phyloP scores from a whole-genome alignment of 2,888 invertebrate genomes.

The Linnaemya tessellans region DNA sequence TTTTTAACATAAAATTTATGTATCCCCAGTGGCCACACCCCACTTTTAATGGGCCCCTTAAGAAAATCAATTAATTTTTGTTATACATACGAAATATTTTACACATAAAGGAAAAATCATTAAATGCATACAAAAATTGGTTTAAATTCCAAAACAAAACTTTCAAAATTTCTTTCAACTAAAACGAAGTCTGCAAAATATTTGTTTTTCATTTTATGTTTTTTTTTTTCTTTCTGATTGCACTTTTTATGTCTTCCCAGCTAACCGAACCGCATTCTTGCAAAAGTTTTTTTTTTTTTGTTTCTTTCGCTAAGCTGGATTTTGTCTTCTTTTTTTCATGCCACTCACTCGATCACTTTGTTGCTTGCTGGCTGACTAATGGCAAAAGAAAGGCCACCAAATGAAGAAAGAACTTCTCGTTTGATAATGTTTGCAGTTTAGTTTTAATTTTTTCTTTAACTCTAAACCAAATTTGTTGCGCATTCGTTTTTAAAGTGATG shows the following conservation, averaged over 20 bases:
- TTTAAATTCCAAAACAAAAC: constrained; percentile 35
- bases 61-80: constrained; percentile 22
- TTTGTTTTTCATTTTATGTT: background rate
- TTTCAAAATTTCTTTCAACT: constrained; percentile 51
- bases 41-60: background rate
- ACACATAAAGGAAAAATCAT: background rate
- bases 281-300: constrained; percentile 1
- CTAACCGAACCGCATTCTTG: constrained; percentile 67
- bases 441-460: constrained; percentile 5
- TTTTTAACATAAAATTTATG: background rate
- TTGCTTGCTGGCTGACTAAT: constrained; percentile 29
- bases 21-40: background rate
- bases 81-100: background rate
- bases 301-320: constrained; percentile 31
- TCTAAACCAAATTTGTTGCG: constrained; percentile 24
- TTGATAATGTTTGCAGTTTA: constrained; percentile 19
- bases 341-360: constrained; percentile 49
- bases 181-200: constrained; percentile 11
- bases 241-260: constrained; percentile 45
- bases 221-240: constrained; percentile 35
- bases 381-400: constrained; percentile 52
- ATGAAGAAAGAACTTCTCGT: constrained; percentile 39
- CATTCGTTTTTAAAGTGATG: background rate
- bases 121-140: constrained; percentile 12
- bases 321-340: constrained; percentile 38